Percentiles rank a stretch among this genome's conserved stretches.
These are phyloP conservation scores for Netelia fuscicornis DNA, from an alignment of 2,888 invertebrate species.

Conservation along the genomic window DNA sequence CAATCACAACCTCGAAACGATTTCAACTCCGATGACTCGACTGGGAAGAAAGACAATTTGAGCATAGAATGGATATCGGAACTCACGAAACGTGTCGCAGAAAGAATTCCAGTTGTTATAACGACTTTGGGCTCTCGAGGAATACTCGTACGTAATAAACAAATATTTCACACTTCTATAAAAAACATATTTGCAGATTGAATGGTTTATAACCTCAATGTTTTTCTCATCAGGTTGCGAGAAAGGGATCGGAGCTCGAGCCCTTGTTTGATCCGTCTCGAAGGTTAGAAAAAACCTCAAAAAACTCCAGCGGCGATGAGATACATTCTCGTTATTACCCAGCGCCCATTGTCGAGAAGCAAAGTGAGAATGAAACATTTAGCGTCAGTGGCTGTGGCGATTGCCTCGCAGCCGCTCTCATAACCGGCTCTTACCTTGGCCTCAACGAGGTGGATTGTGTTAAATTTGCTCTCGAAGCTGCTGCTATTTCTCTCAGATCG, in stretches of 20 bases:
- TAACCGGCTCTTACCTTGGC: conserved; percentile 79
- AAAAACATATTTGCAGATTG: conserved; percentile 5
- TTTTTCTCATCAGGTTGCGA: conserved; percentile 61
- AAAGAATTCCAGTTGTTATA: conserved; percentile 79
- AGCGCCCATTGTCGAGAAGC: conserved; percentile 60
- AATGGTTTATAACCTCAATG: conserved; percentile 9
- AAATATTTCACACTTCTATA: not conserved
- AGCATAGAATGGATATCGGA: conserved; percentile 63
- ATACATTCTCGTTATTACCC: conserved; percentile 78
- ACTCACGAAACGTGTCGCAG: conserved; percentile 72
- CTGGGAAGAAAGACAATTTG: not conserved
- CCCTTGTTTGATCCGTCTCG: conserved; percentile 42
- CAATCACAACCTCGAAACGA: conserved; percentile 63
- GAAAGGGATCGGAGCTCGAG: conserved; percentile 50
- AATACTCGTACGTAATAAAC: conserved; percentile 75
- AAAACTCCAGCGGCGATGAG: not conserved
- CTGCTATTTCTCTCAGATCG: conserved; percentile 79
- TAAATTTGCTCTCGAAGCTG: conserved; percentile 78
- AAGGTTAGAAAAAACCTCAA: not conserved
- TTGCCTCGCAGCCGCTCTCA: conserved; percentile 82
- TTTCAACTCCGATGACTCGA: conserved; percentile 10
- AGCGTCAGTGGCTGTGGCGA: conserved; percentile 83
- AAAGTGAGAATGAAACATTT: conserved; percentile 64
- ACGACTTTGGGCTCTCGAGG: conserved; percentile 81
- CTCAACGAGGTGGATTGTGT: conserved; percentile 78